Base-by-base conservation (phyloP, 2,113 vertebrate genomes). In the Gymnocephalus cernua region DNA sequence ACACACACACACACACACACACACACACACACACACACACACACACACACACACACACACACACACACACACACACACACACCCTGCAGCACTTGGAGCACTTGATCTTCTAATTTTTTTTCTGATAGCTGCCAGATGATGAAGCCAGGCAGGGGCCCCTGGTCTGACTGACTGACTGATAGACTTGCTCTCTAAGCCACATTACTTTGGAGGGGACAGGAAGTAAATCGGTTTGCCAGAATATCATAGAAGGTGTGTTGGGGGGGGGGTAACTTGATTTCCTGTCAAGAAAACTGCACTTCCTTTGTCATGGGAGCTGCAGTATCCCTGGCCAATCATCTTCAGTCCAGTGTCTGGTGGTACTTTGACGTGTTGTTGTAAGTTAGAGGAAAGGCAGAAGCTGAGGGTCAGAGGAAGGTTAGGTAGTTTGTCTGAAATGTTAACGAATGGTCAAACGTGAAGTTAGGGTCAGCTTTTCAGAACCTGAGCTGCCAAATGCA, bases 41-140 rank as follows among this genome's bases (percentile, higher is more conserved):
- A 80, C 82, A 72, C 58, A 61, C 9, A 38, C 27, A 73, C 79
- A 86, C 29, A 81, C 64, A 86, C n/a, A 83, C 47, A 65, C 73
- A 65, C 50, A 70, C 77, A 77, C 68, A 77, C 59, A 75, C 53
- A 79, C 54, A 59, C 78, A 82, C 82, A 72, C 62, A 64, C 13
- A 2, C 18, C n/a, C 47, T 15, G 19, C 41, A 82, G n/a, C 41
- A 82, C 61, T 57, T 56, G 27, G 25, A 89, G 81, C 91, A 91
- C 92, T 88, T 92, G 88, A 75, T 90, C 79, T 85, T 91, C 50
- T 85, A 78, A 89, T 91, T 92, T 88, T 65, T 77, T 65, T 77
- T 78, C 79, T 93, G 91, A 93, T 94, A 92, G 92, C 88, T 94
- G 89, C 93, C 91, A 95, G 93, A 94, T 94, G 92, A 93, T 86